Evolutionary conservation across 1,140 invertebrate species (phyloP), one percentile per base, ranked within the genome.

Genomic region (Tetraneura akinire): DNA sequence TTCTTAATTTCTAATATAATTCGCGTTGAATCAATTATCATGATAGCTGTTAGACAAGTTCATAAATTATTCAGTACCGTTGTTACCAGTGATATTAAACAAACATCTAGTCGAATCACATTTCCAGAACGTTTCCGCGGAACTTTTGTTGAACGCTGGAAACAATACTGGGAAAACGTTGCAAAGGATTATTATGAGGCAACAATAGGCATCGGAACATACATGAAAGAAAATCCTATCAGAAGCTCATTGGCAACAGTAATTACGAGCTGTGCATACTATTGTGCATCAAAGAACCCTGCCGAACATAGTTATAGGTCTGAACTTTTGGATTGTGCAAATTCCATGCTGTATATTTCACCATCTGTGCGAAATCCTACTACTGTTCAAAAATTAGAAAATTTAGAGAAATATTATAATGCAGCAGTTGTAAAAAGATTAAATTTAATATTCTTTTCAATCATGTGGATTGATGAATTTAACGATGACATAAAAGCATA

Each of bases 401-500:
- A 86, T 80, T 82, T 95, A 9, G 88, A 90, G 62, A 86, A 87
- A 73, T 90, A 88, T 83, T 88, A 90, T 32, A 93, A 93, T 83
- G 87, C 91, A 83, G 90, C 90, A 23, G 86, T 89, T 26, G 84
- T 95, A 2, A 87, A 91, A 42, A 87, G 90, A 60, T 83, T 89
- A 13, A 92, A 88, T 84, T 87, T 94, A 3, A 91, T 92, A 14
- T 84, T 94, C 18, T 86, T 90, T 80, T 94, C 93, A 9, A 82
- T 96, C 9, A 89, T 95, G 64, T 95, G 92, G 90, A 85, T 89
- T 3, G 90, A 92, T 82, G 89, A 93, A 83, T 90, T 90, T 82
- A 89, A 90, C 83, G 84, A 89, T 74, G 85, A 87, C 8, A 90
- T 92, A 83, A 88, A 89, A 60, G 84, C 91, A 1, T 95, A 92